Base-by-base conservation (phyloP, 2,888 invertebrate species). In the Sinohyriopsis cumingii region DNA sequence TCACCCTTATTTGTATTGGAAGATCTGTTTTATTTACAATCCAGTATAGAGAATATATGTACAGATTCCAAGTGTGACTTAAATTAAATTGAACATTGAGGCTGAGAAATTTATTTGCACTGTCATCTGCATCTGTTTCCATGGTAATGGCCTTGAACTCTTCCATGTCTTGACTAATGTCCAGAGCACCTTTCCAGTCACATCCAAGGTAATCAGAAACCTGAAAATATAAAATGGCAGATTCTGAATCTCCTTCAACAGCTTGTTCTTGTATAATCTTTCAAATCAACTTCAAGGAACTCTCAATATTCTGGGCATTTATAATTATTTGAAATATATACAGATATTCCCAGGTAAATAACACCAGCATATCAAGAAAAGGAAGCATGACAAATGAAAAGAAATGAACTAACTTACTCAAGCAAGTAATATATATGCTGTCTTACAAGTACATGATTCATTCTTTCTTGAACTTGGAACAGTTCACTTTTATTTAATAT, bases 121-220 rank as follows among this genome's bases (percentile, higher is more conserved):
- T 92, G 68, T 94, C 94, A 28, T 93, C 92, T 77, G 92, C 92
- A 59, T 94, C 95, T 3, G 94, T 92, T 54, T 92, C 91, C 92
- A 94, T 93, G 74, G 92, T 91, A 20, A 94, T 91, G 25, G 92
- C 92, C 76, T 88, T 88, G 87, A 93, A 93, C 78, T 91, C 91
- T 56, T 93, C 93, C 73, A 94, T 90, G 76, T 90, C 94, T 82
- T 91, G 92, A 0, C 93, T 93, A 66, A 95, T 86, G 60, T 93
- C 94, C 68, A 95, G 92, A 63, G 91, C 91, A 0, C 95, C 95
- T 5, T 91, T 91, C 95, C 95, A 95, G 22, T 93, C 92, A 64
- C 92, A 89, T 0, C 93, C 93, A 81, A 94, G 91, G 85, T 95
- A 95, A 69, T 93, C 93, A 68, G 91, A 90, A 20, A 93, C 90